phyloP scores from a whole-genome alignment of 2,888 invertebrate species.

The Ectropis crepuscularia region DNA sequence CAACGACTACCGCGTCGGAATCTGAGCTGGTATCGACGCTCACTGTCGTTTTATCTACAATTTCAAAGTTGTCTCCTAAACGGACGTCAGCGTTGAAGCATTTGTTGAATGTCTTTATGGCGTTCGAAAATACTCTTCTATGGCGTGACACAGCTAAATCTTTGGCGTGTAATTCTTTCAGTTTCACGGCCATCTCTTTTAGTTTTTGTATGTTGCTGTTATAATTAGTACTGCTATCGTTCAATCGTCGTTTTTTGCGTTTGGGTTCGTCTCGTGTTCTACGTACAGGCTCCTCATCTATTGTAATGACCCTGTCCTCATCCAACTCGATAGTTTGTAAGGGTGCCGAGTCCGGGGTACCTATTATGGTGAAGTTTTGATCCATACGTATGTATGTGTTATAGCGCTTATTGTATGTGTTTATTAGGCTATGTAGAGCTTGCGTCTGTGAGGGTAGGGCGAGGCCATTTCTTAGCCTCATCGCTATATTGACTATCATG shows the following conservation, averaged over 20 bases:
- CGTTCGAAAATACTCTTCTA: constrained; percentile 65
- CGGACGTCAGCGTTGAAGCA: constrained; percentile 68
- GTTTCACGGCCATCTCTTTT: constrained; percentile 57
- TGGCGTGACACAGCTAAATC: constrained; percentile 58
- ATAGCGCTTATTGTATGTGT: constrained; percentile 66
- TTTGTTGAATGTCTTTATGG: constrained; percentile 70
- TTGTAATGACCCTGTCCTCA: constrained; percentile 56
- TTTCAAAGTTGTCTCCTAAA: constrained; percentile 57
- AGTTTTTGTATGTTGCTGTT: constrained; percentile 60
- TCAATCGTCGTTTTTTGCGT: constrained; percentile 53
- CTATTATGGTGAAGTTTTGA: constrained; percentile 52
- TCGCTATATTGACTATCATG: constrained; percentile 12
- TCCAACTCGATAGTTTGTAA: neutral
- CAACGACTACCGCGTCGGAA: constrained; percentile 53
- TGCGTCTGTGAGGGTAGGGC: constrained; percentile 13
- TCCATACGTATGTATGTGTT: constrained; percentile 57
- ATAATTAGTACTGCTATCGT: constrained; percentile 44
- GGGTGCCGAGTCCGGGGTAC: constrained; percentile 43
- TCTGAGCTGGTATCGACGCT: constrained; percentile 68
- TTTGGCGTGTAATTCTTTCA: constrained; percentile 59
- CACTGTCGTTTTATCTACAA: constrained; percentile 62
- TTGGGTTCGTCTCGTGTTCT: constrained; percentile 59
- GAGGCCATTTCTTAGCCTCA: constrained; percentile 2
- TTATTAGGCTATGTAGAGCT: constrained; percentile 56
- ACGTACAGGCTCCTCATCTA: constrained; percentile 60